Percentiles rank a stretch among this genome's conserved stretches.
phyloP scores from a whole-genome alignment of 2,113 vertebrate species.

The Addax nasomaculatus region DNA sequence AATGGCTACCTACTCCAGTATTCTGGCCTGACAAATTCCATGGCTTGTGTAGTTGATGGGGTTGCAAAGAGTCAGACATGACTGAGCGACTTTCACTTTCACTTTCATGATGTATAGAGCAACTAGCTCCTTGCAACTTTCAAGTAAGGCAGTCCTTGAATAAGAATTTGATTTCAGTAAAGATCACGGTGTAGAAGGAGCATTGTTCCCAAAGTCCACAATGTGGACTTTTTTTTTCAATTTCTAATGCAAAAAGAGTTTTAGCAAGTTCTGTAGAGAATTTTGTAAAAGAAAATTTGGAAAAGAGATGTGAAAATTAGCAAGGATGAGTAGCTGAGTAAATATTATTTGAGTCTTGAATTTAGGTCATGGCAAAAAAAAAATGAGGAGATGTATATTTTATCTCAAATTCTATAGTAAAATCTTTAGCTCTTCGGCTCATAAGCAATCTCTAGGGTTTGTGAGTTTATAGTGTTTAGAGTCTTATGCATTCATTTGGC shows the following conservation, averaged over 20 bases:
- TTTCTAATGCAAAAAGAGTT: neutral
- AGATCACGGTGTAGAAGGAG: neutral
- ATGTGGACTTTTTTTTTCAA: neutral
- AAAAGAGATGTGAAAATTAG: neutral
- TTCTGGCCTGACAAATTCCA: neutral
- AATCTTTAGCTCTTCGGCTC: neutral
- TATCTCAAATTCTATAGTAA: neutral
- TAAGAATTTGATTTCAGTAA: neutral
- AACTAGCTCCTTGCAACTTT: neutral
- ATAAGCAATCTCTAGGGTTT: neutral
- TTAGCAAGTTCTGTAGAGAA: neutral
- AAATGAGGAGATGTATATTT: neutral
- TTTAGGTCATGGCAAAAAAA: neutral
- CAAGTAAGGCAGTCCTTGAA: neutral
- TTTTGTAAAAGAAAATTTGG: neutral
- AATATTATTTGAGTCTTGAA: neutral
- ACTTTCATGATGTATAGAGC: neutral
- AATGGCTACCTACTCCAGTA: neutral
- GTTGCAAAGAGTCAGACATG: fast-evolving
- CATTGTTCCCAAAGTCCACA: neutral
- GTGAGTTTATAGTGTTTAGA: neutral
- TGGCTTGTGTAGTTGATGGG: neutral
- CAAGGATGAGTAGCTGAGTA: neutral
- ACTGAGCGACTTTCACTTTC: neutral
- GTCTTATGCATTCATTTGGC: neutral